A percentile compares a stretch with the other conserved stretches of the same genome.
These are phyloP conservation scores for Micropoecilia bifurca DNA, from an alignment of 2,797 vertebrate species.

Conservation along the genomic window DNA sequence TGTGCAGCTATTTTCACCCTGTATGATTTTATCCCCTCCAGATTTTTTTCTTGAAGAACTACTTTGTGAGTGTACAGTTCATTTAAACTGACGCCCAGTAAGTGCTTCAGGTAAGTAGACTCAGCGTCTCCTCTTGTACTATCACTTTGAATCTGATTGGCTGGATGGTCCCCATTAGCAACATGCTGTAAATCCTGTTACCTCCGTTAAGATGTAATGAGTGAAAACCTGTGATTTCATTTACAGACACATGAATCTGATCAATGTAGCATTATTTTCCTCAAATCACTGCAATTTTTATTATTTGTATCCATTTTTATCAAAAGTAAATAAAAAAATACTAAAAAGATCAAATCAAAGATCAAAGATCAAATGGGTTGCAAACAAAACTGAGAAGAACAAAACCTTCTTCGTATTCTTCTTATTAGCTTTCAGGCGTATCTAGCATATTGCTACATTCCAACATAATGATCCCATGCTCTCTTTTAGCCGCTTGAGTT, in stretches of 20 bases:
- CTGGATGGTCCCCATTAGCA: slow-evolving; percentile 23
- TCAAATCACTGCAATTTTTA: background rate
- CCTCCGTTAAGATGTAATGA: slow-evolving; percentile 22
- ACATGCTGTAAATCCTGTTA: slow-evolving; percentile 20
- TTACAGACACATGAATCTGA: background rate
- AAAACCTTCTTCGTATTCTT: too few species aligned
- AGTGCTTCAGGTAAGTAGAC: too few species aligned
- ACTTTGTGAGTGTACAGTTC: background rate
- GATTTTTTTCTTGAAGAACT: background rate
- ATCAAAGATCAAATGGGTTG: too few species aligned
- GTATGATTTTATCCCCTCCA: background rate
- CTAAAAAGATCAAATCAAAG: background rate
- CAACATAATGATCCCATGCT: slow-evolving; percentile 20
- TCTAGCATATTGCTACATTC: too few species aligned
- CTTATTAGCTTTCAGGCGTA: background rate
- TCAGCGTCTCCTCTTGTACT: background rate
- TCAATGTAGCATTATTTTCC: background rate
- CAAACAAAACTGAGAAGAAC: background rate
- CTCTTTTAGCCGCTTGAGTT: slow-evolving; percentile 25
- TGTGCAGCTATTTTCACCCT: background rate
- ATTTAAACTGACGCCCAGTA: background rate
- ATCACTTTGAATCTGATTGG: background rate
- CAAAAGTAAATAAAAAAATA: background rate
- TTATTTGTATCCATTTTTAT: background rate
- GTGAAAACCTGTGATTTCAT: background rate